Conservation (phyloP, 2,113 vertebrate genomes). For the Heteronetta atricapilla region DNA sequence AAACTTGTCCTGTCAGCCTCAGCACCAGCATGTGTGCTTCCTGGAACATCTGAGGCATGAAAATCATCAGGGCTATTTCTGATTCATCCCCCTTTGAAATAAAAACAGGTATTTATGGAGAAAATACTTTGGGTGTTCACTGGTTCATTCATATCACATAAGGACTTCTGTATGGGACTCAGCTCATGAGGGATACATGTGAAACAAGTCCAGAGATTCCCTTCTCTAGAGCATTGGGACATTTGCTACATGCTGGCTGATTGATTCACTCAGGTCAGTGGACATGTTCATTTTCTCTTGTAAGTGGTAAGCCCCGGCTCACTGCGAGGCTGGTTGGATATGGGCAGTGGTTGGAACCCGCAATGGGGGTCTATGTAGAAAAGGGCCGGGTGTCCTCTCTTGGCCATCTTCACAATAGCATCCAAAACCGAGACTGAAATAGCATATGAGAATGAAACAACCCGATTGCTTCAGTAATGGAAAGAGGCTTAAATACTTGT, state of each 20-base stretch:
- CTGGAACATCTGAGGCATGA: not conserved
- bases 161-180: not conserved
- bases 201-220: not conserved
- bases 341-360: not conserved
- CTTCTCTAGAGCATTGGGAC: accelerated
- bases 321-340: not conserved
- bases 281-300: not conserved
- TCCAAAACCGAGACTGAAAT: accelerated
- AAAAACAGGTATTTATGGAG: not conserved
- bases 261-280: not conserved
- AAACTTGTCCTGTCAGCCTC: constrained; percentile 10
- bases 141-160: not conserved
- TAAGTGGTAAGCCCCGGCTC: too few relatives aligned
- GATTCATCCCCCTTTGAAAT: not conserved
- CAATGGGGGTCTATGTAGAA: not conserved
- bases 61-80: not conserved
- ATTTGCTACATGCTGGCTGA: not conserved
- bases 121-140: not conserved
- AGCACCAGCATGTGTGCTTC: not conserved
- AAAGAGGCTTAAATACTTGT: not conserved
- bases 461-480: not conserved
- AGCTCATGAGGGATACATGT: not conserved
- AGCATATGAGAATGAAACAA: too few relatives aligned
- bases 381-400: constrained; percentile 47
- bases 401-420: constrained; percentile 2